Evolutionary conservation across 2,888 invertebrate genomes (phyloP).

Genomic region (Drosophila seclusa): DNA sequence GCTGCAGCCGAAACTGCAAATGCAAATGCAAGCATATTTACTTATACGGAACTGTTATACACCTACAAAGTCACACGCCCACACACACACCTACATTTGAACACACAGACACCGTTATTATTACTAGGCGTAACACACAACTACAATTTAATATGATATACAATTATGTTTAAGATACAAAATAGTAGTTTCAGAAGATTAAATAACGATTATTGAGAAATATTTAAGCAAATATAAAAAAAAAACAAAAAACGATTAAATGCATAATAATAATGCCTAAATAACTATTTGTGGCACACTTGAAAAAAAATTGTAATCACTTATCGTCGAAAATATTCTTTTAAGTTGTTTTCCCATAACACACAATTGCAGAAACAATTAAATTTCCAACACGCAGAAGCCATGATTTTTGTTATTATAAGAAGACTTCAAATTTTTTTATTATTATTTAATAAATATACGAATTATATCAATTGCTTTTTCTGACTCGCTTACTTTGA

Average conservation of each 20-base stretch:
- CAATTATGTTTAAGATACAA: conserved; percentile 39
- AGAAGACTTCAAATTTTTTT: conserved; percentile 43
- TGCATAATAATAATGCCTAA: conserved; percentile 11
- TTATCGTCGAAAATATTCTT: conserved; percentile 21
- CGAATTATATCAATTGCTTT: conserved; percentile 22
- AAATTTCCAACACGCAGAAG: conserved; percentile 23
- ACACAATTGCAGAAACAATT: conserved; percentile 20
- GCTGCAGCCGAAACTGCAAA: conserved; percentile 22
- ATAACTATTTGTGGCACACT: conserved; percentile 9
- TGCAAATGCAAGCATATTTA: conserved; percentile 50
- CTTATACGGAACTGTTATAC: conserved; percentile 69
- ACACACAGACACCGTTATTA: conserved; percentile 50
- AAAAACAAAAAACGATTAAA: background rate
- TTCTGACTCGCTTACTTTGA: conserved; percentile 47
- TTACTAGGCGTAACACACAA: conserved; percentile 52
- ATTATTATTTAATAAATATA: conserved; percentile 32
- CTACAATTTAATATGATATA: conserved; percentile 52
- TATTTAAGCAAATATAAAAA: conserved; percentile 16
- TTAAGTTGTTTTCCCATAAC: conserved; percentile 21
- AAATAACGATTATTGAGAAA: conserved; percentile 43
- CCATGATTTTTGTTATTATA: conserved; percentile 28
- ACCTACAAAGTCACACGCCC: conserved; percentile 19
- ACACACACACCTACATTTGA: conserved; percentile 21
- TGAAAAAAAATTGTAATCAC: conserved; percentile 20
- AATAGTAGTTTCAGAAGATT: conserved; percentile 24